These are phyloP conservation scores for Cephus pygmeus DNA, from an alignment of 2,888 invertebrate species.

Conservation along the genomic window DNA sequence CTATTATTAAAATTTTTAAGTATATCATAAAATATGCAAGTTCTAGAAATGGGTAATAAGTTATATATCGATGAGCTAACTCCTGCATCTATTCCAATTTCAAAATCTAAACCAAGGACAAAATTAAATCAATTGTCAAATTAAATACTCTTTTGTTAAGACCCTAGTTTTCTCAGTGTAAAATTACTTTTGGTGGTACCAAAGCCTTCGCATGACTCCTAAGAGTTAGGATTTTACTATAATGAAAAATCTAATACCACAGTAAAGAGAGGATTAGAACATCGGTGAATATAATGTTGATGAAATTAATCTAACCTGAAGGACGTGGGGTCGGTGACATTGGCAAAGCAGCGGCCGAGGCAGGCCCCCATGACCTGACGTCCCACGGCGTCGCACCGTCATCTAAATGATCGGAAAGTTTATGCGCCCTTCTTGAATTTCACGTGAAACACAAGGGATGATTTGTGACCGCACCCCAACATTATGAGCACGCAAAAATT, in stretches of 20 bases:
- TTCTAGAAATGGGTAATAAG: no score
- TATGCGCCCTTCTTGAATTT: neutral
- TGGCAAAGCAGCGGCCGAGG: conserved; percentile 67
- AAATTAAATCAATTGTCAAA: no score
- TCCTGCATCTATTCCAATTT: no score
- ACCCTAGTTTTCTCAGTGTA: no score
- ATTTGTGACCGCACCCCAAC: neutral
- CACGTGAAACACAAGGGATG: neutral
- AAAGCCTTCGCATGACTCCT: no score
- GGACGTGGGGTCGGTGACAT: conserved; percentile 51
- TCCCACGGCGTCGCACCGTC: conserved; percentile 47
- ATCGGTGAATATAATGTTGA: neutral
- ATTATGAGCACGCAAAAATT: neutral
- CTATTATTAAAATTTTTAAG: neutral
- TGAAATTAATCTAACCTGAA: conserved; percentile 48
- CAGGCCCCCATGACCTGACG: conserved; percentile 68
- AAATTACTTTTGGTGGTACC: no score
- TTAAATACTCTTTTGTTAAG: no score
- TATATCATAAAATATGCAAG: no score
- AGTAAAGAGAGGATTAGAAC: neutral
- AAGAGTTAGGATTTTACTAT: neutral
- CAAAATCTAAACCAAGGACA: no score
- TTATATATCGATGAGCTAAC: no score
- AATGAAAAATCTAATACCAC: neutral
- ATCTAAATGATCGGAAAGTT: conserved; percentile 40